These are phyloP conservation scores for Poecilia picta DNA, from an alignment of 2,797 vertebrate species.

Conservation along the genomic window DNA sequence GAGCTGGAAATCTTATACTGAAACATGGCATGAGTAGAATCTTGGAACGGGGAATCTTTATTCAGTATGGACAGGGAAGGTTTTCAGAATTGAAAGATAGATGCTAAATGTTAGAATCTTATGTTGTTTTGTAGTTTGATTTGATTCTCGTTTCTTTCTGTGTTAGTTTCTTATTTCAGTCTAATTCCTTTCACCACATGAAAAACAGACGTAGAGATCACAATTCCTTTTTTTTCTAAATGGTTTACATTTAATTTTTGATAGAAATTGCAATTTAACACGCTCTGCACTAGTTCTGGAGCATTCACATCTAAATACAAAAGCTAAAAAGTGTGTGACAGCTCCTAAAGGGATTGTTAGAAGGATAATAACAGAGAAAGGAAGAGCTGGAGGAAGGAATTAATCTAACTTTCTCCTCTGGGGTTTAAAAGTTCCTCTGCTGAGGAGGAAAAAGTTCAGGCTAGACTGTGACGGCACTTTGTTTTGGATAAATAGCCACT, in stretches of 20 bases:
- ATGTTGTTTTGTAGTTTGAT: too few species aligned
- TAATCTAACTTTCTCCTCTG: conserved; percentile 73
- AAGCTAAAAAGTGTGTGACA: conserved; percentile 78
- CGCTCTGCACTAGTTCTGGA: conserved; percentile 38
- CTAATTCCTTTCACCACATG: conserved; percentile 4
- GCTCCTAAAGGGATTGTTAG: conserved; percentile 81
- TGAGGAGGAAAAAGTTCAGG: conserved; percentile 61
- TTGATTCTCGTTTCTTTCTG: too few species aligned
- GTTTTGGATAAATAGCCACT: conserved; percentile 74
- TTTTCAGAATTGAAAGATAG: neutral
- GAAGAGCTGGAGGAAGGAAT: conserved; percentile 73
- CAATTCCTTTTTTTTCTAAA: conserved; percentile 42
- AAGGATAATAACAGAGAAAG: conserved; percentile 75
- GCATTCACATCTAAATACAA: conserved; percentile 72
- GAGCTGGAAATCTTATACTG: neutral
- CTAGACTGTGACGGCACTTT: conserved; percentile 62
- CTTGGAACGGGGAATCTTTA: neutral
- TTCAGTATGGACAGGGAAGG: neutral
- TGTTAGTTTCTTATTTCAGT: too few species aligned
- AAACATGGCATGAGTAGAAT: neutral
- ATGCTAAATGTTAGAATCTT: neutral
- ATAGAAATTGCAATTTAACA: conserved; percentile 60
- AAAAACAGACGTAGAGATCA: conserved; percentile 39
- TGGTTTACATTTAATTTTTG: conserved; percentile 59
- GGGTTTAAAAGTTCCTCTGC: conserved; percentile 74